A percentile compares a stretch with the other conserved stretches of the same genome.
Evolutionary conservation across 1,140 invertebrate species (phyloP).

Genomic region (Macrobrachium rosenbergii): DNA sequence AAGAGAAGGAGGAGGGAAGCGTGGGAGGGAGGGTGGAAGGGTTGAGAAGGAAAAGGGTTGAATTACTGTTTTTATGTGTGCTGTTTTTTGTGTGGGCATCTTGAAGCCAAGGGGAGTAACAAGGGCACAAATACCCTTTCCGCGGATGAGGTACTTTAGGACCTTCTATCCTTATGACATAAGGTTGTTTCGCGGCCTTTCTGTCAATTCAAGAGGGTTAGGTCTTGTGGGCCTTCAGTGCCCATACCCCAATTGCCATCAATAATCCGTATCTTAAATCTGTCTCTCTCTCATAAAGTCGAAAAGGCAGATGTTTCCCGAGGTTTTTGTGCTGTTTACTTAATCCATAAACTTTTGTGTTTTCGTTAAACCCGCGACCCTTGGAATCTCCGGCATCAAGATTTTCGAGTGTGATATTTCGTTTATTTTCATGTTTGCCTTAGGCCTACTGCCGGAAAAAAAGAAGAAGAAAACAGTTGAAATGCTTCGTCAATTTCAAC

Average conservation of each 20-base stretch:
- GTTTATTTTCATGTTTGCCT: background rate
- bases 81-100: constrained; percentile 59
- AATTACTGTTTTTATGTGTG: constrained; percentile 66
- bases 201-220: background rate
- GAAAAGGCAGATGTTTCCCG: constrained; percentile 57
- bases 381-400: constrained; percentile 21
- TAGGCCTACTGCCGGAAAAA: background rate
- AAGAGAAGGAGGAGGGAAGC: constrained; percentile 5
- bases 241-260: constrained; percentile 64
- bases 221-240: background rate
- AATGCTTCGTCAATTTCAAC: too few relatives aligned
- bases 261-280: constrained; percentile 65
- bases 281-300: constrained; percentile 55
- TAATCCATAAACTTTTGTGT: constrained; percentile 28
- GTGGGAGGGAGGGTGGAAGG: constrained; percentile 41
- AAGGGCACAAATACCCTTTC: background rate
- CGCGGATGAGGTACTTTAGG: background rate
- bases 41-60: constrained; percentile 42
- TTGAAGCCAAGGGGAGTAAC: background rate
- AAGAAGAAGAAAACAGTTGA: too few relatives aligned
- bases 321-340: constrained; percentile 10
- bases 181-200: background rate
- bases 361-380: constrained; percentile 18
- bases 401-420: background rate
- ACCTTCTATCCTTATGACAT: background rate